Evolutionary conservation across 23 tunicate genomes (phyloP), one percentile per base, ranked within the genome.

Genomic region (Clavelina lepadiformis): DNA sequence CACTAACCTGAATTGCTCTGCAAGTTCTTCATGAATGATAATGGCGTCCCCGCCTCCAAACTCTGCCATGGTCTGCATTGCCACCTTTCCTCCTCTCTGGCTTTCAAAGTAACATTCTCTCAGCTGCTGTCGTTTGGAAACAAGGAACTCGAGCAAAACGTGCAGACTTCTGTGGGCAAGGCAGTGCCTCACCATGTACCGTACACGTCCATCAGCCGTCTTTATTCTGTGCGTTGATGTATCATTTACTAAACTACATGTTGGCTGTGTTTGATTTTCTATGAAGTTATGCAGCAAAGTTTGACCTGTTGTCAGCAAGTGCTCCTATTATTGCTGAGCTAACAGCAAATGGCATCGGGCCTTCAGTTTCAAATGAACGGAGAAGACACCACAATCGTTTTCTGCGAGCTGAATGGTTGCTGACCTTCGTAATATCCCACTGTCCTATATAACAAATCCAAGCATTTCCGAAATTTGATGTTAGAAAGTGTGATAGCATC

Each of bases 1-100:
- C 18, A 5, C 67, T 34, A 7, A 86, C 95, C 81, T 78, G 71
- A 86, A 61, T 86, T 86, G 95, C 57, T 86, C 95, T 1, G 76
- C 73, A 18, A 86, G 51, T 59, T 55, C 76, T 50, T 86, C 95
- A 58, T 78, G 69, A 15, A 73, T 78, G 4, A 86, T 33, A 2
- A 86, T 86, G 0, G 85, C 28, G 30, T 64, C 61, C 34, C 85
- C 85, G 25, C 76, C 76, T 18, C 85, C 85, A 38, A 34, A 68
- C 62, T 68, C 54, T 1, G 62, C 63, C 76, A 78, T 49, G 1
- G 49, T 77, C n/a, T 22, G 34, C 67, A 65, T 67, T 7, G 69
- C 44, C 34, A 46, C 47, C 50, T 32, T 56, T n/a, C 63, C 71
- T 26, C 52, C 33, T 1, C 33, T 33, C 28, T 78, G 52, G 30